Percentiles rank a stretch among this genome's conserved stretches.
These are phyloP conservation scores for Anguilla anguilla DNA, from an alignment of 2,797 vertebrate genomes.

Conservation along the genomic window DNA sequence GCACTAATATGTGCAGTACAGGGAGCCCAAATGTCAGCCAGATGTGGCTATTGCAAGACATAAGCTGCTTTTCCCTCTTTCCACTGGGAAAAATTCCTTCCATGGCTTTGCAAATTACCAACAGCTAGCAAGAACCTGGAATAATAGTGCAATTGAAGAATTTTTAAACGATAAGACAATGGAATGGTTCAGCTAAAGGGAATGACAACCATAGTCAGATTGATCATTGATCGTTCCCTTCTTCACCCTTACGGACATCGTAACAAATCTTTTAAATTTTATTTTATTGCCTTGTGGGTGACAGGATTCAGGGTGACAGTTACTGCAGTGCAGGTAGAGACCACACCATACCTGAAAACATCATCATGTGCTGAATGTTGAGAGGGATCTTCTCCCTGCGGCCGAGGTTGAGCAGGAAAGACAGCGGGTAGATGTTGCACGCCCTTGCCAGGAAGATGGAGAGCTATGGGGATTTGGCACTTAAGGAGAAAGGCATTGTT, in stretches of 20 bases:
- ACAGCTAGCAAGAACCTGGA: constrained; percentile 42
- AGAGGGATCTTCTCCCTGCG: constrained; percentile 75
- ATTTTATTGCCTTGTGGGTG: neutral
- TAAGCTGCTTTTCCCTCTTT: constrained; percentile 6
- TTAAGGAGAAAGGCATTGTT: constrained; percentile 12
- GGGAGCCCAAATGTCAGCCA: neutral
- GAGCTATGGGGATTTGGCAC: constrained; percentile 60
- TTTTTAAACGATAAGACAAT: constrained; percentile 30
- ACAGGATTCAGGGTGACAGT: neutral
- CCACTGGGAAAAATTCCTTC: constrained; percentile 38
- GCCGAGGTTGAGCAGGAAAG: constrained; percentile 81
- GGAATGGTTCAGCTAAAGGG: constrained; percentile 21
- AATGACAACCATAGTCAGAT: constrained; percentile 5
- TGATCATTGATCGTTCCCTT: neutral
- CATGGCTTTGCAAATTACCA: constrained; percentile 40
- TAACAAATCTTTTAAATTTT: neutral
- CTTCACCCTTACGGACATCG: neutral
- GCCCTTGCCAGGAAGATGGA: constrained; percentile 80
- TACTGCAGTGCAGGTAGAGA: neutral
- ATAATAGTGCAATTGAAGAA: constrained; percentile 43
- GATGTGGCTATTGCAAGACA: neutral
- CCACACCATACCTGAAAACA: constrained; percentile 78
- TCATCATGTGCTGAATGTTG: constrained; percentile 83
- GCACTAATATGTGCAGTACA: neutral
- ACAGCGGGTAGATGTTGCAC: constrained; percentile 82